Conservation (phyloP, 2,888 invertebrate genomes). For the Monopis laevigella region DNA sequence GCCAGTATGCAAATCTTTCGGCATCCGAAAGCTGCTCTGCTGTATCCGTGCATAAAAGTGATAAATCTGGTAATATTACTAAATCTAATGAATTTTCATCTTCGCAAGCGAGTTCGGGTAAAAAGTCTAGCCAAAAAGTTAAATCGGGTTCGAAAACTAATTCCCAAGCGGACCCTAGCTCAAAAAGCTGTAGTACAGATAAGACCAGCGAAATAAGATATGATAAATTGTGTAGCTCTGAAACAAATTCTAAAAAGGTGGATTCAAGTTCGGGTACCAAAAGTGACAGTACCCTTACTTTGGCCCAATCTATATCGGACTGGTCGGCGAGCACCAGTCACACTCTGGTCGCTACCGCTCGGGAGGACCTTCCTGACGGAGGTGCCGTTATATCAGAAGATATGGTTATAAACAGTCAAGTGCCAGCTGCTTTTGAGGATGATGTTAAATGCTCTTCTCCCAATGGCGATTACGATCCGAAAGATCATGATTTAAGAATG, state of each 20-base stretch:
- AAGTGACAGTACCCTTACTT: constrained; percentile 79
- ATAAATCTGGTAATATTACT: constrained; percentile 64
- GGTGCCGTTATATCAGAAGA: constrained; percentile 55
- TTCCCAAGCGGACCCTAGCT: constrained; percentile 59
- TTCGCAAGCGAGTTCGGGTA: constrained; percentile 46
- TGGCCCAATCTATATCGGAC: constrained; percentile 83
- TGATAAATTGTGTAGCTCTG: constrained; percentile 70
- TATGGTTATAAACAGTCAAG: constrained; percentile 49
- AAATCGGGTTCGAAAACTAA: constrained; percentile 36
- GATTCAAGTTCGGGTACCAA: constrained; percentile 77
- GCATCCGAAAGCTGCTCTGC: constrained; percentile 73
- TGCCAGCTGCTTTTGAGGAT: constrained; percentile 25
- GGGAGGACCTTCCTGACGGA: constrained; percentile 49
- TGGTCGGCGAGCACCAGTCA: constrained; percentile 86
- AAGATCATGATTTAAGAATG: constrained; percentile 42
- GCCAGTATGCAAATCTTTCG: constrained; percentile 80
- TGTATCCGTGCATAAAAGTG: constrained; percentile 69
- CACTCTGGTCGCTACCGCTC: constrained; percentile 73
- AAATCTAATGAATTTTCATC: constrained; percentile 67
- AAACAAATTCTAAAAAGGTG: constrained; percentile 62
- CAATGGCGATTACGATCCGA: constrained; percentile 28
- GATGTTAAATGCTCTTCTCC: constrained; percentile 31
- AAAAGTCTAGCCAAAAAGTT: constrained; percentile 58
- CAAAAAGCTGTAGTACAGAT: constrained; percentile 69
- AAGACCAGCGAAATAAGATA: constrained; percentile 65